Base-by-base conservation (phyloP, 1,140 invertebrate genomes). In the Panagrolaimus sp. region DNA sequence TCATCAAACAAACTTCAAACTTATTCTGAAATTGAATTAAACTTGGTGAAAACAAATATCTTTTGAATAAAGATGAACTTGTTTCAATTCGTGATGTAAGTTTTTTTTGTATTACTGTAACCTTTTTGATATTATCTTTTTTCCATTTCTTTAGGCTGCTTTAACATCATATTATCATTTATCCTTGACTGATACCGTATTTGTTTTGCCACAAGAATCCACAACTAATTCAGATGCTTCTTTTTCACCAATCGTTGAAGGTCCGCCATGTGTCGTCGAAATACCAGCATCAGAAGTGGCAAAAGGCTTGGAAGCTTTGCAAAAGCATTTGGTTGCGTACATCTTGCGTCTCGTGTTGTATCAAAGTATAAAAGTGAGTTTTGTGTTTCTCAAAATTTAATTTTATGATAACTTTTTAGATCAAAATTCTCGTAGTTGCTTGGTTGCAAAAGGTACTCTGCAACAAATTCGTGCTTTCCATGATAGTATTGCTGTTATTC, bases 211-310 rank as follows among this genome's bases (percentile, higher is more conserved):
- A 4, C 20, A 27, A 13, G 2, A 38, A 7, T 27, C 13, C 8
- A 0, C 27, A 11, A n/a, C 51, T 16, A 16, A 57, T 13, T 20
- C 11, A 4, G 27, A n/a, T 11, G 1, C 11, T n/a, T 27, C n/a
- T 2, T 20, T 25, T 25, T 27, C 51, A 7, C 13, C 51, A 11
- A 8, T 57, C 20, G 51, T 16, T 57, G 51, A 57, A 27, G 51
- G 51, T 57, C 11, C 27, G n/a, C 51, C 51, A 11, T 57, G n/a
- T 11, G n/a, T n/a, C n/a, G n/a, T n/a, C n/a, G 51, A 57, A 57
- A 16, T 57, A 0, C 51, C 9, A 7, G 31, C 31, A 16, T 57
- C 11, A 11, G 11, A 20, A 3, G 51, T 11, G 4, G 4, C 11
- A 11, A 27, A 57, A 4, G 8, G 20, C 9, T 57, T 20, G 11